These are phyloP conservation scores for Alectoris magna DNA, from an alignment of 2,797 vertebrate species.

Conservation along the genomic window DNA sequence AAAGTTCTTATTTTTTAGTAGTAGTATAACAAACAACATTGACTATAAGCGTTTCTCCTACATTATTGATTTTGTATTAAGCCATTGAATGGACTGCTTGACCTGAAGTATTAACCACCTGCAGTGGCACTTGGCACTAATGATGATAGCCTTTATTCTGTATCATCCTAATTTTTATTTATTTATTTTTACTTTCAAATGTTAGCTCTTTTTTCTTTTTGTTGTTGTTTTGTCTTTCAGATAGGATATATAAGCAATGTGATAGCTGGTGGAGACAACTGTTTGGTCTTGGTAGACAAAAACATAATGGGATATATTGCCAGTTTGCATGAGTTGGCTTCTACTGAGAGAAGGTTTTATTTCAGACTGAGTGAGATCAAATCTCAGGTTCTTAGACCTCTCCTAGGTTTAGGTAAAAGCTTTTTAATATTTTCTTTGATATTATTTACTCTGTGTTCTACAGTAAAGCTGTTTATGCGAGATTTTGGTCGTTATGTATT, in stretches of 20 bases:
- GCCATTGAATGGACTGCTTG: neutral
- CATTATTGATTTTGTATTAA: neutral
- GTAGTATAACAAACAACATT: neutral
- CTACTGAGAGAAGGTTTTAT: slow-evolving; percentile 93
- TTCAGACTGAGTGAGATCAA: slow-evolving; percentile 89
- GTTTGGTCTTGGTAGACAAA: slow-evolving; percentile 87
- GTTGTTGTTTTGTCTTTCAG: slow-evolving; percentile 75
- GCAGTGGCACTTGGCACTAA: neutral
- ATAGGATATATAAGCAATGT: slow-evolving; percentile 92
- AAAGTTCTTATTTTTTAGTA: neutral
- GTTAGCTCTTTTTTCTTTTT: neutral
- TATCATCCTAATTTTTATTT: neutral
- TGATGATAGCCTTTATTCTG: neutral
- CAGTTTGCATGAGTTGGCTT: slow-evolving; percentile 93
- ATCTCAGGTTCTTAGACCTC: slow-evolving; percentile 89
- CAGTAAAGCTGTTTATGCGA: neutral
- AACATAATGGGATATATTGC: slow-evolving; percentile 95
- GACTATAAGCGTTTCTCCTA: neutral
- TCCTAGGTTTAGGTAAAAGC: slow-evolving; percentile 90
- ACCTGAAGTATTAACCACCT: neutral
- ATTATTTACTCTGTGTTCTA: neutral
- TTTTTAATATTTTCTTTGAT: neutral
- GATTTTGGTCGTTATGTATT: neutral
- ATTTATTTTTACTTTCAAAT: neutral
- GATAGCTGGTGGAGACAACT: slow-evolving; percentile 86